phyloP scores from a whole-genome alignment of 2,888 invertebrate genomes.

The Heliconius erato region DNA sequence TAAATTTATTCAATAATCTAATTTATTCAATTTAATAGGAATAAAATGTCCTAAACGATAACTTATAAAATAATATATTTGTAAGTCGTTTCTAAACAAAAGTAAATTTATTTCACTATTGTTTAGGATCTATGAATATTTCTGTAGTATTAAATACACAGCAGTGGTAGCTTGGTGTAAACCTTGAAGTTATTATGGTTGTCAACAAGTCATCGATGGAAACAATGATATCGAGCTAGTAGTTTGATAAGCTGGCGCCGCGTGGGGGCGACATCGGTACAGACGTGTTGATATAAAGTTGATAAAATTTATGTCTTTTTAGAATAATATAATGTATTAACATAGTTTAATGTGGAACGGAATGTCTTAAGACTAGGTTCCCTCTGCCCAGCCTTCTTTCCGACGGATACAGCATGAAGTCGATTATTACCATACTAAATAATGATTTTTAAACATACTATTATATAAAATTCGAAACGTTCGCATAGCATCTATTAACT shows the following conservation, averaged over 20 bases:
- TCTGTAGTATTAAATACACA: constrained; percentile 52
- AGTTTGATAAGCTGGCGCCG: constrained; percentile 50
- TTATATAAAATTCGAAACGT: neutral
- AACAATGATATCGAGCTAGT: constrained; percentile 56
- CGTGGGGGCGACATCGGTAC: constrained; percentile 50
- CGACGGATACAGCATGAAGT: too few species aligned
- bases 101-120: constrained; percentile 78
- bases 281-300: constrained; percentile 67
- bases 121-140: constrained; percentile 68
- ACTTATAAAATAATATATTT: too few species aligned
- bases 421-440: neutral
- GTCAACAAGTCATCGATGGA: constrained; percentile 48
- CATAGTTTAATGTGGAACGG: neutral
- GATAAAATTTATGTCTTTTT: constrained; percentile 40
- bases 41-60: constrained; percentile 42
- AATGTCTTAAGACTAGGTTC: too few species aligned
- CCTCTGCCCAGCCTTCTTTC: too few species aligned
- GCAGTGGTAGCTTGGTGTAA: constrained; percentile 46
- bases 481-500: constrained; percentile 5
- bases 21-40: neutral
- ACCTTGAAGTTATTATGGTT: constrained; percentile 68
- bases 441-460: neutral
- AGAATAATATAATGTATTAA: neutral
- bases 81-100: too few species aligned
- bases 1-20: neutral